These are phyloP conservation scores for Stictocephala bisonia DNA, from an alignment of 2,888 invertebrate species.

Conservation along the genomic window DNA sequence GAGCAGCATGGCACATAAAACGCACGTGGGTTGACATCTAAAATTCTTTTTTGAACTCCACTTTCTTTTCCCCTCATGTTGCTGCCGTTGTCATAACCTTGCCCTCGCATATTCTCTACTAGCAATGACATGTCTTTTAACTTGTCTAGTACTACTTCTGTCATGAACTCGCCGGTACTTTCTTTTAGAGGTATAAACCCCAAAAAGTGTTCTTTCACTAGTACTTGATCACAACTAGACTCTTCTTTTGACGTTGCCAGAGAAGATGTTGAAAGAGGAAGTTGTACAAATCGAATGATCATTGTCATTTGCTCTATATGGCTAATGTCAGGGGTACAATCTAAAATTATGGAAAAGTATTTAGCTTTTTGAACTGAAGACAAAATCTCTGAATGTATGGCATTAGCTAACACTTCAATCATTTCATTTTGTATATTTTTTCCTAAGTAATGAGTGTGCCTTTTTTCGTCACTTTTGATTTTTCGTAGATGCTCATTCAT, in stretches of 20 bases:
- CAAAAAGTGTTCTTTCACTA: conserved; percentile 27
- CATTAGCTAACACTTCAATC: not conserved
- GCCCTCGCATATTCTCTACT: conserved; percentile 6
- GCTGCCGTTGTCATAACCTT: conserved; percentile 29
- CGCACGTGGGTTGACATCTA: conserved; percentile 14
- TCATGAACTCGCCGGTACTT: conserved; percentile 3
- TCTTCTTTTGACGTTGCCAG: not conserved
- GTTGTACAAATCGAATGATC: conserved; percentile 19
- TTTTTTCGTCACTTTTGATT: not conserved
- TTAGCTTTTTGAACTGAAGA: not conserved
- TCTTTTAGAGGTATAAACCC: conserved; percentile 15
- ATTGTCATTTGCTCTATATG: conserved; percentile 25
- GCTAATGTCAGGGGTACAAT: conserved; percentile 39
- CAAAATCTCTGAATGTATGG: not conserved
- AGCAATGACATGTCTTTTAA: not conserved
- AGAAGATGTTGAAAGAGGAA: not conserved
- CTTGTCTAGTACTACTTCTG: conserved; percentile 9
- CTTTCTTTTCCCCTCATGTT: conserved; percentile 33
- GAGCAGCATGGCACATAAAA: conserved; percentile 31
- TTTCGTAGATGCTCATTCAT: conserved; percentile 21
- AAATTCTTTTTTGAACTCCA: conserved; percentile 29
- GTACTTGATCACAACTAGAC: no score
- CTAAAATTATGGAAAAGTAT: conserved; percentile 14
- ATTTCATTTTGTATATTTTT: conserved; percentile 35
- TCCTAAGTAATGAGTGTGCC: conserved; percentile 23